Base-by-base conservation (phyloP, 2,797 vertebrate genomes). In the Steatocranus sp. region DNA sequence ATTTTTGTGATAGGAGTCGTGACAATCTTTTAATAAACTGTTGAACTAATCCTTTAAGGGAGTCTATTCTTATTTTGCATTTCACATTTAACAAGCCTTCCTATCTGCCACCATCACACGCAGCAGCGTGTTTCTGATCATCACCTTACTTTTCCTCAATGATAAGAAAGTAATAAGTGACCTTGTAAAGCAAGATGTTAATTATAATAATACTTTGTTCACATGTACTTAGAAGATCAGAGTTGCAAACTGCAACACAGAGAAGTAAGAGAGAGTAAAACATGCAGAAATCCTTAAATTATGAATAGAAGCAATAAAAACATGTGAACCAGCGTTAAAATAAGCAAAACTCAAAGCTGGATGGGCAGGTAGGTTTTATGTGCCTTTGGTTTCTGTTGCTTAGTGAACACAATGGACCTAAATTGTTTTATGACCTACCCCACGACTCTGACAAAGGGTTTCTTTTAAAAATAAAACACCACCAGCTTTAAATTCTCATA, bases 201-300 rank as follows among this genome's bases (percentile, higher is more conserved):
- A 30, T 73, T 46, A 18, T 48, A 30, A 73, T 30, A 46, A 70
- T 30, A 46, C 0, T 68, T 68, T 68, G 17, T 46, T 46, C 1
- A 30, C 41, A 27, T 70, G 41, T 0, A 5, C 0, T 18, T 18
- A 46, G 7, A 27, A 46, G 9, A 27, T 18, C 23, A 70, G 23
- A 27, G 66, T 18, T 46, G 10, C 23, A 30, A 70, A 27, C 23
- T 18, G 36, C 20, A 43, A 68, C 63, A 68, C 20, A 25, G 38
- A 12, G 11, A 36, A 8, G 53, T 56, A 17, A 56, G 0, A 56
- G 25, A 36, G n/a, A 70, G 25, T 18, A 4, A 73, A 48, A 73
- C 6, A 18, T 48, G 41, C 41, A 48, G 1, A 48, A 73, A 48
- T 73, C 2, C 25, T n/a, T 5, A 3, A 73, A 48, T 48, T 5